phyloP scores from a whole-genome alignment of 2,113 vertebrate species.

The Ranitomeya imitator region DNA sequence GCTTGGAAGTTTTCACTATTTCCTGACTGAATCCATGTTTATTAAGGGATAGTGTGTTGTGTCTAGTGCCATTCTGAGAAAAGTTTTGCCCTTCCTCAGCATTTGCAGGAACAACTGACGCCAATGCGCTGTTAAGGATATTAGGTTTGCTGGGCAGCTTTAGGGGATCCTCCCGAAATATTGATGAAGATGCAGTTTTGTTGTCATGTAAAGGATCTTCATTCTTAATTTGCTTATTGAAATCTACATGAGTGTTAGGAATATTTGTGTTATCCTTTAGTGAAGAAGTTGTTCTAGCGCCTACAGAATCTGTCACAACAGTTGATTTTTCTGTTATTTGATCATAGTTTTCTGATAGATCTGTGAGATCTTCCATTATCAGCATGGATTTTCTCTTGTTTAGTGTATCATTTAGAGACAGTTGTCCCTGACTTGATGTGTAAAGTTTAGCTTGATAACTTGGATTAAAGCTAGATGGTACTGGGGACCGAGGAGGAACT shows the following conservation, averaged over 20 bases:
- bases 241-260: neutral
- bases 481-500: slow-evolving; percentile 40
- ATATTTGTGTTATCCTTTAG: neutral
- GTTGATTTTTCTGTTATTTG: neutral
- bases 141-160: neutral
- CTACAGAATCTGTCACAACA: neutral
- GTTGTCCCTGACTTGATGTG: neutral
- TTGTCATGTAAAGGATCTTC: neutral
- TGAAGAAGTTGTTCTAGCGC: neutral
- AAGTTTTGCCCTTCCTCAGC: neutral
- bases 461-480: slow-evolving; percentile 75
- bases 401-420: slow-evolving; percentile 56
- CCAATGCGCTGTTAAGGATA: neutral
- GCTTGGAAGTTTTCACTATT: rapidly evolving
- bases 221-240: neutral
- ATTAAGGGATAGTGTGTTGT: neutral
- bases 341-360: slow-evolving; percentile 59
- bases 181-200: neutral
- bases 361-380: slow-evolving; percentile 66
- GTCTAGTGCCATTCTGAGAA: neutral
- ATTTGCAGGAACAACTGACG: neutral
- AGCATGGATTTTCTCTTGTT: slow-evolving; percentile 67
- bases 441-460: slow-evolving; percentile 73
- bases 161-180: neutral
- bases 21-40: neutral